Base-by-base conservation (phyloP, 1,140 invertebrate species). In the Ceratina calcarata region DNA sequence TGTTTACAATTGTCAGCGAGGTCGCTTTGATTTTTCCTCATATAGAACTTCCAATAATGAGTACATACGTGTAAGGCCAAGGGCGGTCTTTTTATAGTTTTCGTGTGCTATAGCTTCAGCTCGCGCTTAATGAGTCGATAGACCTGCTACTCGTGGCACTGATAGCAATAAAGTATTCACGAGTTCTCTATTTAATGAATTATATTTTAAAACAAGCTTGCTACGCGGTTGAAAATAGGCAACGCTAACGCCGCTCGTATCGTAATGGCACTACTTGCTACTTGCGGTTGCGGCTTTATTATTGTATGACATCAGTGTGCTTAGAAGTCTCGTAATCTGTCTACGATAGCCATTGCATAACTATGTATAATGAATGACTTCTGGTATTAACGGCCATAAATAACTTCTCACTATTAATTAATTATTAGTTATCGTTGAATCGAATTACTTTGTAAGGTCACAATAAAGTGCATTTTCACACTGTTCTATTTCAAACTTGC, bases 31-130 rank as follows among this genome's bases (percentile, higher is more conserved):
- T 16, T 37, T 51, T 62, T 62, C 58, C 45, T 37, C 24, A 37
- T 20, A 71, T 27, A 24, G 49, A 51, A 53, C 15, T 37, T 22
- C 12, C 49, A 53, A 45, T 62, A 62, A n/a, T 45, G 24, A n/a
- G 10, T 51, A 37, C 12, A 32, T 32, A 32, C 27, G 27, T 45
- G 16, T 20, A 62, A 78, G 68, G 60, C 49, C 75, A 78, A 78
- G 75, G 75, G 20, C 32, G n/a, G 8, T 37, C 24, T 78, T 45
- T 70, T 70, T 71, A 61, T 37, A 62, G 69, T 75, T 16, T 7
- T 61, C 45, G 37, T 45, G 10, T 45, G 37, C 51, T 70, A 71
- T 62, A 53, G 57, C 37, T 0, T 15, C 58, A 12, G 24, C 2
- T n/a, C 15, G 10, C 45, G 16, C 6, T 27, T 13, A 49, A 37